A percentile compares a stretch with the other conserved stretches of the same genome.
Evolutionary conservation across 2,113 vertebrate genomes (phyloP).

Genomic region (Siniperca chuatsi): DNA sequence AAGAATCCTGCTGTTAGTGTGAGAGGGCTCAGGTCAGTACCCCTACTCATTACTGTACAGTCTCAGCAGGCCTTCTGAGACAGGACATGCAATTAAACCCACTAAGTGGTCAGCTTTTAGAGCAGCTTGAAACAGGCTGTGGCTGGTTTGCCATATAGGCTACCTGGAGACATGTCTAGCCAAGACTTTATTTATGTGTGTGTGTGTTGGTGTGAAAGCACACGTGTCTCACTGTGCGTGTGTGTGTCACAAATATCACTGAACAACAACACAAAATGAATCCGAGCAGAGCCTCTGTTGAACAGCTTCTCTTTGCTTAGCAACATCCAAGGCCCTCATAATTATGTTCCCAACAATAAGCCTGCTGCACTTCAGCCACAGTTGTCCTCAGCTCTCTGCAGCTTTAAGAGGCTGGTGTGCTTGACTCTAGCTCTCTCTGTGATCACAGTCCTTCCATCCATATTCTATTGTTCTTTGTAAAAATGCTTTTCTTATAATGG

Average conservation of each 20-base stretch:
- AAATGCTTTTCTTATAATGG: slow-evolving; percentile 33
- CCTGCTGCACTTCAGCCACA: slow-evolving; percentile 38
- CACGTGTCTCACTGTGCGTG: background rate
- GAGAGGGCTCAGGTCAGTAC: slow-evolving; percentile 38
- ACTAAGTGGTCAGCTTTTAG: slow-evolving; percentile 73
- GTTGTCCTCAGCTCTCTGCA: slow-evolving; percentile 18
- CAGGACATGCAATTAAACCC: slow-evolving; percentile 64
- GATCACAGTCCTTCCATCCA: slow-evolving; percentile 32
- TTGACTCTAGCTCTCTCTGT: background rate
- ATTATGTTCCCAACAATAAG: slow-evolving; percentile 50
- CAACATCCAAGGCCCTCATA: slow-evolving; percentile 59
- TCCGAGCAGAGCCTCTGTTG: slow-evolving; percentile 8
- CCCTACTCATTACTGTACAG: slow-evolving; percentile 54
- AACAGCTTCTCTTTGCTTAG: slow-evolving; percentile 41
- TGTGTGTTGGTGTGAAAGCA: slow-evolving; percentile 23
- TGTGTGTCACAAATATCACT: slow-evolving; percentile 22
- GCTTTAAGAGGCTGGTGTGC: slow-evolving; percentile 34
- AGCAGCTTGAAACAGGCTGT: slow-evolving; percentile 48
- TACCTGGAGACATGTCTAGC: slow-evolving; percentile 43
- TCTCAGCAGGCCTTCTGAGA: slow-evolving; percentile 55
- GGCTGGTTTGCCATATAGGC: slow-evolving; percentile 52
- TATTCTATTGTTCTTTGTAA: slow-evolving; percentile 44
- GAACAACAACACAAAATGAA: slow-evolving; percentile 25
- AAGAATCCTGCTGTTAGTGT: slow-evolving; percentile 38
- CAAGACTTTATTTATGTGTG: slow-evolving; percentile 19